Evolutionary conservation across 2,888 invertebrate genomes (phyloP).

Genomic region (Cyclophora punctaria): DNA sequence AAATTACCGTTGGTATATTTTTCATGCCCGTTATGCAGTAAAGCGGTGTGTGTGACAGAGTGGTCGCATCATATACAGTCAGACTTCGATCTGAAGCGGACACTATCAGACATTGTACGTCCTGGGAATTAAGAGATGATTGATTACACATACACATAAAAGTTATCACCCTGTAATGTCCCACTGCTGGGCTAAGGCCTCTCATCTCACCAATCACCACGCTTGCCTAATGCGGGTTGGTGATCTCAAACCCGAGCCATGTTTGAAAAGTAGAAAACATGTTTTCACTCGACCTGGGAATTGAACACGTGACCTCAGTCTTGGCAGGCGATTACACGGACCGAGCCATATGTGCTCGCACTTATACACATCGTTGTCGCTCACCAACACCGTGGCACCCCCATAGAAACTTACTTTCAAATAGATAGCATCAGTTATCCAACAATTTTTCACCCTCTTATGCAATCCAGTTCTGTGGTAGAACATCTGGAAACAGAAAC

Average conservation of each 20-base stretch:
- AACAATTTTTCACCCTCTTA: slow-evolving; percentile 66
- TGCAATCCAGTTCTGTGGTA: slow-evolving; percentile 67
- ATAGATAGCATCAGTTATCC: slow-evolving; percentile 79
- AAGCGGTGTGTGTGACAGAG: slow-evolving; percentile 71
- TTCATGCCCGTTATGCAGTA: slow-evolving; percentile 75
- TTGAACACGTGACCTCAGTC: no score
- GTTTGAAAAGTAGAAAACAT: no score
- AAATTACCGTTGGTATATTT: slow-evolving; percentile 68
- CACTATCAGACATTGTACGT: slow-evolving; percentile 69
- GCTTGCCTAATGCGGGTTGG: no score
- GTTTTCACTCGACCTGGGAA: no score
- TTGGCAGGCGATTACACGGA: no score
- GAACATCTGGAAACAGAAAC: slow-evolving; percentile 47
- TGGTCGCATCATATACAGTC: slow-evolving; percentile 75
- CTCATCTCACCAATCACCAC: no score
- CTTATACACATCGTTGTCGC: no score
- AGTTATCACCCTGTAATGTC: no score
- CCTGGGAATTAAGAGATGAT: slow-evolving; percentile 31
- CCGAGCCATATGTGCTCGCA: no score
- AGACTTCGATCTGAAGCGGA: slow-evolving; percentile 76
- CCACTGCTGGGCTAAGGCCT: no score
- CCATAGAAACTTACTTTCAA: slow-evolving; percentile 39
- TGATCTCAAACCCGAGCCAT: no score
- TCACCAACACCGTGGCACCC: no score
- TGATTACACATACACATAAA: neutral